Evolutionary conservation across 2,888 invertebrate species (phyloP).

Genomic region (Phytoseiulus persimilis): DNA sequence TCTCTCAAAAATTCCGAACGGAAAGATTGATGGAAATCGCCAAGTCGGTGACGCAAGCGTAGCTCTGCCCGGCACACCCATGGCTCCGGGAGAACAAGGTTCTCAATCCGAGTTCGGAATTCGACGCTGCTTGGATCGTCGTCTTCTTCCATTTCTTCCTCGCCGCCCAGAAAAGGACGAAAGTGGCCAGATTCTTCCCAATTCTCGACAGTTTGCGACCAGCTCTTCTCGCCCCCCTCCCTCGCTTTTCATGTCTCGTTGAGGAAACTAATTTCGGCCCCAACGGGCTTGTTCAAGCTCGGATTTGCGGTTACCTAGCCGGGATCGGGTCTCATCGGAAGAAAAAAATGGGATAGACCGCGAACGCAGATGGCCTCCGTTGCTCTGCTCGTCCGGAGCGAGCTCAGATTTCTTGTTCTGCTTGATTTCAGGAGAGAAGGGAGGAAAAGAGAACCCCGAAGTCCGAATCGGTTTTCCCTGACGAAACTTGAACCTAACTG

Average conservation of each 20-base stretch:
- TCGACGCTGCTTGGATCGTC: not conserved
- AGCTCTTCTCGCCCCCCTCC: not conserved
- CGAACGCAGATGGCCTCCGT: not conserved
- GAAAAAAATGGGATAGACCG: not conserved
- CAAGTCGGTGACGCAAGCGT: not conserved
- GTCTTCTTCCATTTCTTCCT: not conserved
- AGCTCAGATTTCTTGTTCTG: not conserved
- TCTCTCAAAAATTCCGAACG: not conserved
- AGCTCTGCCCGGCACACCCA: not conserved
- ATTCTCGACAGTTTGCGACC: not conserved
- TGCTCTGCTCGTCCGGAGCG: not conserved
- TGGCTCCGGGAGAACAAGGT: not conserved
- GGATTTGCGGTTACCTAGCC: not conserved
- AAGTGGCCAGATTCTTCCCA: not conserved
- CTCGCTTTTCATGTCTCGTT: not conserved
- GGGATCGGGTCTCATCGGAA: not conserved
- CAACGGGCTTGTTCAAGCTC: not conserved
- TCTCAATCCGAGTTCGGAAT: not conserved
- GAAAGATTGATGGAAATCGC: not conserved
- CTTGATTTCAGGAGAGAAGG: not conserved
- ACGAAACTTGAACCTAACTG: not conserved
- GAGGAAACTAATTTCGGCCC: not conserved
- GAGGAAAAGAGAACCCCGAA: not conserved
- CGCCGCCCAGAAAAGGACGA: not conserved
- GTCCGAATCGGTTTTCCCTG: not conserved